Base-by-base conservation (phyloP, 1,140 invertebrate genomes). In the Ooceraea biroi region DNA sequence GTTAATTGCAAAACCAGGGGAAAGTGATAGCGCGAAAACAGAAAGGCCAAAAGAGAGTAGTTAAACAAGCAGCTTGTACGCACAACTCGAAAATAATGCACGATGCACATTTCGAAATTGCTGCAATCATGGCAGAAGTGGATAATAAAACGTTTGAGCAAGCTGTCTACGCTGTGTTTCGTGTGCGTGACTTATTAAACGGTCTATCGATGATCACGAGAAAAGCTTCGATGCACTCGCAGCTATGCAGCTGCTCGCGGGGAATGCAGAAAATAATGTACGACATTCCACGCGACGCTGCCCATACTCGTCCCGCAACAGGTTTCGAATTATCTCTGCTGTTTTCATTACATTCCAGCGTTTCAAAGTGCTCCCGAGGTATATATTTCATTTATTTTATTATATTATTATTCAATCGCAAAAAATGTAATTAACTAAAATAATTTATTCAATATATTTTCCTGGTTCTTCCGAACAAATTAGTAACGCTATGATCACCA, bases 211-310 rank as follows among this genome's bases (percentile, higher is more conserved):
- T 25, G 30, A 78, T 57, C 48, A 27, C 4, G 19, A 66, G 60
- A 55, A 25, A 52, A 52, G 61, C 11, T 19, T 63, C 22, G 27
- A 3, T 36, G 48, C 46, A 25, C 61, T 41, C 61, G 27, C 41
- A 5, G 60, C n/a, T 61, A 41, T 14, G 41, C 76, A 60, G 83
- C 57, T 78, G 65, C 83, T 41, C 48, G 60, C 19, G 19, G 25
- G 83, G 80, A 88, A 88, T 88, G 84, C 86, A 82, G 84, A 83
- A 74, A 76, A 83, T 82, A 85, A 14, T 52, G 61, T 46, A 17
- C 50, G 48, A 69, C 76, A 85, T 82, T 87, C 83, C 83, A 0
- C 25, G 7, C 25, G 65, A 10, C 14, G 41, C 10, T 66, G 65
- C 41, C 69, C 50, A 55, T 82, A 63, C 69, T 80, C 25, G 48